Conservation (phyloP, 2,797 vertebrate species). For the Anabacerthia variegaticeps region DNA sequence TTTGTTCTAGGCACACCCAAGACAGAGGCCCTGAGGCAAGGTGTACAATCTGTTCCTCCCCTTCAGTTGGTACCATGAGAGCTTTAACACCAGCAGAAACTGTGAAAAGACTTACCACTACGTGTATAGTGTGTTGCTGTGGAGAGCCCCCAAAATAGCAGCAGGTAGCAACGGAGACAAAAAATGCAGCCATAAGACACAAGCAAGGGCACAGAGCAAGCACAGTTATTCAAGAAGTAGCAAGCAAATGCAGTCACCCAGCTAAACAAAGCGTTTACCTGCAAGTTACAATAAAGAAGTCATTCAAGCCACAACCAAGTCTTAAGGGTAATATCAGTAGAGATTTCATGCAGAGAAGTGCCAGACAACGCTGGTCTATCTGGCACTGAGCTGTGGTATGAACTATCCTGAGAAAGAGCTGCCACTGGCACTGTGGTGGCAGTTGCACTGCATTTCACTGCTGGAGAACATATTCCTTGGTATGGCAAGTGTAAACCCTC, state of each 20-base stretch:
- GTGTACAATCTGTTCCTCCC: background rate
- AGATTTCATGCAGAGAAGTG: background rate
- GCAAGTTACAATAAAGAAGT: conserved; percentile 12
- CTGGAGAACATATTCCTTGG: background rate
- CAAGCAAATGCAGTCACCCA: conserved; percentile 58
- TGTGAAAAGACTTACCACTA: conserved; percentile 94
- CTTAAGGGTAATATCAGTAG: background rate
- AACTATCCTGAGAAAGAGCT: background rate
- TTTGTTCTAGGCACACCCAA: background rate
- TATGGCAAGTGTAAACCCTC: background rate
- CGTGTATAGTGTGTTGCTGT: conserved; percentile 99
- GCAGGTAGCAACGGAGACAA: conserved; percentile 91
- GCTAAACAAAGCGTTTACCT: conserved; percentile 55
- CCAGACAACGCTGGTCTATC: background rate
- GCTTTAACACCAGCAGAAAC: conserved; percentile 72
- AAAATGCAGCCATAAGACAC: conserved; percentile 86
- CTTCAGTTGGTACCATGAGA: conserved; percentile 30
- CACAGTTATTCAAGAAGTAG: conserved; percentile 63
- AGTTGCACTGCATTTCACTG: background rate
- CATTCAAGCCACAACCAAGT: background rate
- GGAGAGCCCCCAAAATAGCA: conserved; percentile 89
- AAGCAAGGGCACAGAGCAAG: conserved; percentile 77
- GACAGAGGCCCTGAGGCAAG: background rate
- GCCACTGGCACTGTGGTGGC: background rate
- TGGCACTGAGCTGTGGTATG: background rate